phyloP scores from a whole-genome alignment of 2,113 vertebrate species.

The Spizaetus ornatus region DNA sequence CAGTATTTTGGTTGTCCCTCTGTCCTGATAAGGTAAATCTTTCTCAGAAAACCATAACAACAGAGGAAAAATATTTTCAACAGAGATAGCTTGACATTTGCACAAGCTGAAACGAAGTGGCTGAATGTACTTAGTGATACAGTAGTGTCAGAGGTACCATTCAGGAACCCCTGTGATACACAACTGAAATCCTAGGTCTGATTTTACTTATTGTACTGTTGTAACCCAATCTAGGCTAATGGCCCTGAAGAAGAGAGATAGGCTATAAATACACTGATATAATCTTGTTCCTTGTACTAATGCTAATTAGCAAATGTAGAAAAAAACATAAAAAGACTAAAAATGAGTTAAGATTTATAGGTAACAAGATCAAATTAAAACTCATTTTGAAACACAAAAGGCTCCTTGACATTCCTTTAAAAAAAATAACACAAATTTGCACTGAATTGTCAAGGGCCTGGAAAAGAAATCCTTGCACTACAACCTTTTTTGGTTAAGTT shows the following conservation, averaged over 20 bases:
- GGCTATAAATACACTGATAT: not conserved
- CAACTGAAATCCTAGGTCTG: not conserved
- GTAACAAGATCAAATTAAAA: not conserved
- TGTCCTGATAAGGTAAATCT: not conserved
- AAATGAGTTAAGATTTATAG: not conserved
- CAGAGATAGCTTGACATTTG: not conserved
- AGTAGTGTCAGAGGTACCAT: not conserved
- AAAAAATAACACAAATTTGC: not conserved
- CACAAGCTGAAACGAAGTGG: not conserved
- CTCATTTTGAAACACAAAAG: not conserved
- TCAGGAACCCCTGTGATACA: not conserved
- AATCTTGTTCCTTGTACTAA: not conserved
- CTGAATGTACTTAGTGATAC: not conserved
- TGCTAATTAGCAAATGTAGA: not conserved
- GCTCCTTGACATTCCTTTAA: not conserved
- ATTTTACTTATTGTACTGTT: not conserved
- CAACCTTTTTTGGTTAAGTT: not conserved
- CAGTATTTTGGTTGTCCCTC: not conserved
- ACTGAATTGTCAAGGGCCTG: not conserved
- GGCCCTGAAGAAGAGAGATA: not conserved
- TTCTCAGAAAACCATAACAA: not conserved
- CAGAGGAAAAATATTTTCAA: not conserved
- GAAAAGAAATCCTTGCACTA: not conserved
- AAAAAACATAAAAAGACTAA: not conserved
- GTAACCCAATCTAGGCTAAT: not conserved